Evolutionary conservation across 1,140 invertebrate genomes (phyloP).

Genomic region (Aphaenogaster ashmeadi): DNA sequence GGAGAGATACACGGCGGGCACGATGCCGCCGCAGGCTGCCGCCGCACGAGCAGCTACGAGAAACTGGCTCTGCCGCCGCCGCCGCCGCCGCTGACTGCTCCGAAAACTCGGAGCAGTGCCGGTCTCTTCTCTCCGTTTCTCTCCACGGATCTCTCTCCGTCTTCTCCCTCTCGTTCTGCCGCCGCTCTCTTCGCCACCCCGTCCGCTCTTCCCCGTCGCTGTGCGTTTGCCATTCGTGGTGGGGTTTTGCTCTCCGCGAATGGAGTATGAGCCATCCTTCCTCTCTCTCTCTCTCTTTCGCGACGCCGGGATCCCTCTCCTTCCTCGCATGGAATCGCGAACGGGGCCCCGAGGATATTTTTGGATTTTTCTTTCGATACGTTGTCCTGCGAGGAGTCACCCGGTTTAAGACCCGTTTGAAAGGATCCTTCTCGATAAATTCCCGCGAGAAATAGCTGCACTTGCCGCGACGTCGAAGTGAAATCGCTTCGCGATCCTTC

Average conservation of each 20-base stretch:
- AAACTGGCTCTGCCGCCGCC: constrained; percentile 70
- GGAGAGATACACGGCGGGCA: constrained; percentile 62
- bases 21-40: constrained; percentile 69
- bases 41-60: constrained; percentile 69
- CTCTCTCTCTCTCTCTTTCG: not conserved
- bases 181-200: constrained; percentile 42
- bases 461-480: not conserved
- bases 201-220: constrained; percentile 57
- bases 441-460: constrained; percentile 32
- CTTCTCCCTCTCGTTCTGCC: constrained; percentile 71
- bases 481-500: not conserved
- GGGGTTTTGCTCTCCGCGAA: constrained; percentile 17
- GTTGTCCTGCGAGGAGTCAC: constrained; percentile 46
- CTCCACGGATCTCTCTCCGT: constrained; percentile 62
- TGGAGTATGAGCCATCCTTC: constrained; percentile 2
- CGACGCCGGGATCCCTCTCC: not conserved
- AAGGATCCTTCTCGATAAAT: constrained; percentile 41
- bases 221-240: constrained; percentile 46
- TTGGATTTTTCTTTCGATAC: constrained; percentile 63
- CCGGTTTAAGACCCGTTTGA: constrained; percentile 42
- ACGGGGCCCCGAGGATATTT: constrained; percentile 41
- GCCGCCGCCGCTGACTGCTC: constrained; percentile 68
- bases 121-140: constrained; percentile 68
- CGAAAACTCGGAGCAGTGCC: constrained; percentile 64
- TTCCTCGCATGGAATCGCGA: constrained; percentile 22